Base-by-base conservation (phyloP, 2,797 vertebrate genomes). In the Halcyon smyrnensis region DNA sequence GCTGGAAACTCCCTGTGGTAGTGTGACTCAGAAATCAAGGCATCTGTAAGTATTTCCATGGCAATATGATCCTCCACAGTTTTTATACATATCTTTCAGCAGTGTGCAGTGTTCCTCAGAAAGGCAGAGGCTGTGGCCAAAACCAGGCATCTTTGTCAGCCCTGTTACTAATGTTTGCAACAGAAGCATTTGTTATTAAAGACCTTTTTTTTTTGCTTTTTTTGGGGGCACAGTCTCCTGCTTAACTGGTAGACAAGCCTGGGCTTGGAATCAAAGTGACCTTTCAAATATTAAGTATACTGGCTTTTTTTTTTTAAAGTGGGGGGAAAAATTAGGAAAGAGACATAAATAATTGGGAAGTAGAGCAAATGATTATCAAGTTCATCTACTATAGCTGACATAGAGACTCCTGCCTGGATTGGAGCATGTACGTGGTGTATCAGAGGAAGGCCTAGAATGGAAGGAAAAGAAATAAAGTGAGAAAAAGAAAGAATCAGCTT, bases 41-140 rank as follows among this genome's bases (percentile, higher is more conserved):
- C 74, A 82, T 95, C 84, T 80, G 6, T 91, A 81, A 93, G 62
- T 34, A 96, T 95, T 94, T 94, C 96, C 88, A 87, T 93, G 90
- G 94, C 74, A 95, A 88, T 94, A 39, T 87, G 56, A 77, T 91
- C 83, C 59, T 90, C 85, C 60, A 48, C 34, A 41, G 8, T 45
- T 60, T 84, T 64, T 86, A 84, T 79, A 93, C 8, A 0, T 36
- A 16, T 64, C 83, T 84, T 36, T 65, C 51, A 89, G 69, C 73
- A 78, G 37, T 41, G 39, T 20, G 65, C 43, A 69, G 24, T 0
- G 0, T 46, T 88, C 30, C 23, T 75, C 62, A 57, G 84, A 67
- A 64, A 80, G 82, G 45, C 62, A 93, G 48, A 62, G 32, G 53
- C 48, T 57, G 68, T 82, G 62, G 39, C 56, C 54, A 43, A 36